phyloP scores from a whole-genome alignment of 2,888 invertebrate genomes.

The Dolomedes plantarius region DNA sequence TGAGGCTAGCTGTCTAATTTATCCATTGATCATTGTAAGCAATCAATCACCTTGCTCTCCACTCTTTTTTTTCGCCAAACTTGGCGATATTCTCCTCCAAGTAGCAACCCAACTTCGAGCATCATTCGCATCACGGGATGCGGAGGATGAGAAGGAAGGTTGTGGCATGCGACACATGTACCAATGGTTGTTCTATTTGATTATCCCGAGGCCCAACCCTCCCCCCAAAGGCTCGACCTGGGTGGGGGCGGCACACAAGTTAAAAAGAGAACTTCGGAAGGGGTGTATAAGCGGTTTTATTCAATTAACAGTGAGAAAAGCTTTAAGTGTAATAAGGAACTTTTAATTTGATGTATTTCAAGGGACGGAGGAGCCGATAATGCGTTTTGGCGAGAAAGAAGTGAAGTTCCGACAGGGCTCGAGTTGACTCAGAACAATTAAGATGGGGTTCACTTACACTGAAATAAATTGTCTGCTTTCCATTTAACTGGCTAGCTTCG shows the following conservation, averaged over 20 bases:
- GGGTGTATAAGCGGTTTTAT: too few relatives aligned
- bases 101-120: neutral
- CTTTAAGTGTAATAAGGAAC: neutral
- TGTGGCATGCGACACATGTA: conserved; percentile 69
- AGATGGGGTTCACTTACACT: too few relatives aligned
- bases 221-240: conserved; percentile 2
- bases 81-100: neutral
- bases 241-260: conserved; percentile 36
- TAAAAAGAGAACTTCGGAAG: conserved; percentile 17
- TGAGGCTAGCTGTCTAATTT: too few relatives aligned
- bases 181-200: conserved; percentile 67
- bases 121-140: conserved; percentile 53
- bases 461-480: too few relatives aligned
- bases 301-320: neutral
- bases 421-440: too few relatives aligned
- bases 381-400: neutral
- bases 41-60: neutral
- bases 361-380: neutral
- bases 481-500: too few relatives aligned
- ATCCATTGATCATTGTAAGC: too few relatives aligned
- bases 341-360: neutral
- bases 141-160: conserved; percentile 43
- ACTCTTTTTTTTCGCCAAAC: conserved; percentile 7
- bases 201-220: conserved; percentile 35
- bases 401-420: neutral